Conservation (phyloP, 2,797 vertebrate genomes). For the Coregonus ussuriensis region DNA sequence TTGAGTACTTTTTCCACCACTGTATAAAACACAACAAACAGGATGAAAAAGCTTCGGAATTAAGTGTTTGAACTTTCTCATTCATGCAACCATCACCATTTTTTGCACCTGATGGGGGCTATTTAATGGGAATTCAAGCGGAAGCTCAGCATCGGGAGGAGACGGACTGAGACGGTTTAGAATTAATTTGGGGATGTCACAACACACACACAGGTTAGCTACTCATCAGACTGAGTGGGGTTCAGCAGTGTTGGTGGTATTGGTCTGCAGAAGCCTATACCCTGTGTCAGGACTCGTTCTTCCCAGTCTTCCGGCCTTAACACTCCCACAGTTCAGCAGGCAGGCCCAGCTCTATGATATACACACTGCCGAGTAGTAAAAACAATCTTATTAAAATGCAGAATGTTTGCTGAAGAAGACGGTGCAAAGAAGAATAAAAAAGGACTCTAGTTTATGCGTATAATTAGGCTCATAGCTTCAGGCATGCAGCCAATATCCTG, state of each 20-base stretch:
- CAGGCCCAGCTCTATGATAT: constrained; percentile 78
- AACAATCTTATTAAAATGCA: constrained; percentile 85
- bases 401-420: constrained; percentile 72
- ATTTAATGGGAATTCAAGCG: too few species aligned
- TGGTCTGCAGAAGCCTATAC: neutral
- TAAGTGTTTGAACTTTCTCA: too few species aligned
- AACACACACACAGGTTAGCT: neutral
- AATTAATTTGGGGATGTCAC: too few species aligned
- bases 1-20: too few species aligned
- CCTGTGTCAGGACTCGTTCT: constrained; percentile 14
- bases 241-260: neutral
- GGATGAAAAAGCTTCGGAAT: too few species aligned
- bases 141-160: too few species aligned
- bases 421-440: constrained; percentile 26
- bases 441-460: constrained; percentile 78
- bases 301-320: neutral
- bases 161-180: too few species aligned
- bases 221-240: neutral
- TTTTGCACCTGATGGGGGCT: too few species aligned
- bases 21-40: too few species aligned
- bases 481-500: neutral
- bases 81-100: too few species aligned
- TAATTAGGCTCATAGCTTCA: constrained; percentile 69
- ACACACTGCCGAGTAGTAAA: constrained; percentile 83
- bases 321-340: constrained; percentile 67